Evolutionary conservation across 2,797 vertebrate species (phyloP), one percentile per base, ranked within the genome.

Genomic region (Chaunax sp.): DNA sequence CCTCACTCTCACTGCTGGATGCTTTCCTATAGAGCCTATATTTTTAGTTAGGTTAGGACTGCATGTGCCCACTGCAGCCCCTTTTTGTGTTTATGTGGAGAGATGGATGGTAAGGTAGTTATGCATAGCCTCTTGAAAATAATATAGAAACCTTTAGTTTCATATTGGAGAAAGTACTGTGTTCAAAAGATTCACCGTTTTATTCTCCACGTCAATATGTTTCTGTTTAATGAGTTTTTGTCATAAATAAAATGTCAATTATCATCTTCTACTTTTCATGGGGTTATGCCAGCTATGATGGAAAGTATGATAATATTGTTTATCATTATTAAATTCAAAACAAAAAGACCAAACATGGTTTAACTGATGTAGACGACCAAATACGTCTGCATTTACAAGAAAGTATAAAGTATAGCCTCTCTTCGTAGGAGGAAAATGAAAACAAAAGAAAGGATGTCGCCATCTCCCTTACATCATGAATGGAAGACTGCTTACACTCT

Each of bases 151-250:
- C 26, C 5, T 23, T 2, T 5, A 26, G 23, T 56, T 60, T 63
- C 28, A 20, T 18, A 19, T 19, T 49, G 16, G 52, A 50, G 20
- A n/a, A 15, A 19, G 1, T 35, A 18, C 14, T 38, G 22, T 26
- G 41, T 11, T 56, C 12, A 44, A 59, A 59, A 68, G 43, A 59
- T 37, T 43, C 43, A 54, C 25, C 44, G 11, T 7, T 49, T 3
- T 16, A 56, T 49, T 62, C 10, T 60, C 15, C 18, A 50, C 16
- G 33, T 59, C 19, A 59, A 75, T 65, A 75, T 38, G 13, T 51
- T 63, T 47, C 26, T 57, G 14, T 1, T 15, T 46, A 61, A 61
- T 54, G 55, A 72, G 51, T 56, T 22, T 47, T 10, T n/a, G 38
- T 38, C 68, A n/a, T 56, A 23, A 51, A 64, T 33, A 9, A 40